Evolutionary conservation across 2,797 vertebrate species (phyloP), one percentile per base, ranked within the genome.

Genomic region (Hafferia zeledoni): DNA sequence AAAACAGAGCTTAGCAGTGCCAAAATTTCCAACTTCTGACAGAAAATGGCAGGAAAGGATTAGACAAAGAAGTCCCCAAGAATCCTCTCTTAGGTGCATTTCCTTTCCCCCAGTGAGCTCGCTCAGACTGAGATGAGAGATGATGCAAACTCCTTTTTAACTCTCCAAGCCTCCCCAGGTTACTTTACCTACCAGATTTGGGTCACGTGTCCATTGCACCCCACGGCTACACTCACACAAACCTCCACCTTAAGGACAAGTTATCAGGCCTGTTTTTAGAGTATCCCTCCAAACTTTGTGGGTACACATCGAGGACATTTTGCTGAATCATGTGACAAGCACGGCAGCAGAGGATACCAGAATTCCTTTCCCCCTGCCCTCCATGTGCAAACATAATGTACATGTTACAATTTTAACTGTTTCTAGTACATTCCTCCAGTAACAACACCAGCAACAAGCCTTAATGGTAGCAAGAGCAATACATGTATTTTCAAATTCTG

Each of bases 51-150:
- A 72, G 33, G 31, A 78, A 67, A 55, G 19, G 13, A 7, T 13
- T 5, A 49, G 30, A 43, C 43, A 76, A 63, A 0, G 5, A 17
- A 77, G 17, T 16, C 46, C 53, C 31, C 8, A 44, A 18, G 39
- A 89, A 83, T 18, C 15, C 20, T 44, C 37, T 33, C 31, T 23
- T 7, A 4, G 0, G 3, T 4, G 3, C 4, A 22, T 18, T 12
- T 12, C 11, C 6, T 6, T 9, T 28, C 20, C 24, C 24, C 17
- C 9, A 25, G 3, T 9, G 23, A 69, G n/a, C 35, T 46, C 37
- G 35, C 44, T 50, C 55, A 80, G 80, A 30, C 50, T 30, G 28
- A 52, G 44, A 56, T 35, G 35, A 65, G 16, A 75, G 53, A 60
- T 4, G 23, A 82, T 22, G 22, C 33, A 52, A 69, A 87, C n/a